These are phyloP conservation scores for Dastarcus helophoroides DNA, from an alignment of 2,888 invertebrate species.

Conservation along the genomic window DNA sequence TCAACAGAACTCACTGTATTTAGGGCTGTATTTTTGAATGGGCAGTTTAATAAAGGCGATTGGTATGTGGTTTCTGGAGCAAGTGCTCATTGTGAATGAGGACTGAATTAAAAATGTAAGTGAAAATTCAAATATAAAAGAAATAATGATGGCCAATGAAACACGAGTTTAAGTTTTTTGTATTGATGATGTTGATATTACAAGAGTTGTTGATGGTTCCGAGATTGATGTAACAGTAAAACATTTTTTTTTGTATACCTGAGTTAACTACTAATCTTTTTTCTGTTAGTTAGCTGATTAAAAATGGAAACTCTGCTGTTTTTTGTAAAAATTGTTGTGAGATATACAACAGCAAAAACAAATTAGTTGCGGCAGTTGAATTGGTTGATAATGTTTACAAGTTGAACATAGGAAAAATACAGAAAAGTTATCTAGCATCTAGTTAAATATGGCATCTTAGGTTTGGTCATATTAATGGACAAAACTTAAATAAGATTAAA, in stretches of 20 bases:
- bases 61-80: no score
- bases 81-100: no score
- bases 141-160: no score
- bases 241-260: conserved; percentile 16
- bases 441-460: conserved; percentile 13
- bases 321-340: conserved; percentile 5
- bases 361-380: conserved; percentile 4
- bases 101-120: no score
- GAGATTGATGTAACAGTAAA: no score
- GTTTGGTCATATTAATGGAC: conserved; percentile 13
- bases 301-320: conserved; percentile 10
- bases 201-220: no score
- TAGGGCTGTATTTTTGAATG: no score
- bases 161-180: no score
- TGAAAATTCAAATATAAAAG: no score
- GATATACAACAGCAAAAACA: conserved; percentile 5
- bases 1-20: no score
- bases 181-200: no score
- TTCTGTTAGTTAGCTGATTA: conserved; percentile 20
- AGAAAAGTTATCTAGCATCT: conserved; percentile 1
- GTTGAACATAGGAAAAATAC: conserved; percentile 5
- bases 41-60: no score
- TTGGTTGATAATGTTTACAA: conserved; percentile 6
- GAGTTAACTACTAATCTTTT: conserved; percentile 19
- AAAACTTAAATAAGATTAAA: conserved; percentile 6